Conservation (phyloP, 2,888 invertebrate genomes). For the Drymonia ruficornis region DNA sequence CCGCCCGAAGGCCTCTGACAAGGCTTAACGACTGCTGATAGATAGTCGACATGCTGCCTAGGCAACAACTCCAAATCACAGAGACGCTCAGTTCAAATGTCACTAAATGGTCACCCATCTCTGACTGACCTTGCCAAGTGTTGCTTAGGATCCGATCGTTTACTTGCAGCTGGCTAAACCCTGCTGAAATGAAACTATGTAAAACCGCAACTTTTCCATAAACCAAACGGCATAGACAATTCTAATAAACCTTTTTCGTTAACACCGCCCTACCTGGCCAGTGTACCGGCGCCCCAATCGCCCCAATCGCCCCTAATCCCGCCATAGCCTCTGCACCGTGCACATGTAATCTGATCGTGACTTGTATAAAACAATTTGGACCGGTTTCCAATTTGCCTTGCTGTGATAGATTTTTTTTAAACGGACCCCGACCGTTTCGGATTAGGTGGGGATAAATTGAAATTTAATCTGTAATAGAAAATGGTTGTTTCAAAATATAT, state of each 20-base stretch:
- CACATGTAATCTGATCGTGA: slow-evolving; percentile 56
- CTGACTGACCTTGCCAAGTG: no score
- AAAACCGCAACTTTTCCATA: no score
- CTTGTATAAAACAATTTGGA: slow-evolving; percentile 62
- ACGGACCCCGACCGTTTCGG: slow-evolving; percentile 38
- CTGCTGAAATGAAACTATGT: no score
- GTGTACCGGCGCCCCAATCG: slow-evolving; percentile 35
- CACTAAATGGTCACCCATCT: no score
- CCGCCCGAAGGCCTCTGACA: no score
- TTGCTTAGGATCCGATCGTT: no score
- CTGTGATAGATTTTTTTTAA: slow-evolving; percentile 54
- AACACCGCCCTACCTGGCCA: slow-evolving; percentile 14
- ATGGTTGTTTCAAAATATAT: slow-evolving; percentile 19
- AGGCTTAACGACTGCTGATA: no score
- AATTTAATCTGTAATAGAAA: slow-evolving; percentile 42
- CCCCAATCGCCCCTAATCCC: slow-evolving; percentile 46
- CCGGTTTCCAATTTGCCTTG: slow-evolving; percentile 57
- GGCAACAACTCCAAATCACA: no score
- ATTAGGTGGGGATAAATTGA: slow-evolving; percentile 45
- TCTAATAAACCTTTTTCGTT: slow-evolving; percentile 8
- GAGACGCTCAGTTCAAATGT: no score
- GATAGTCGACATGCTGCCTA: no score
- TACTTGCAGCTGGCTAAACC: no score
- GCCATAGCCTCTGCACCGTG: slow-evolving; percentile 33
- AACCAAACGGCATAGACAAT: slow-evolving; percentile 14